Base-by-base conservation (phyloP, 2,797 vertebrate genomes). In the Streptopelia turtur region DNA sequence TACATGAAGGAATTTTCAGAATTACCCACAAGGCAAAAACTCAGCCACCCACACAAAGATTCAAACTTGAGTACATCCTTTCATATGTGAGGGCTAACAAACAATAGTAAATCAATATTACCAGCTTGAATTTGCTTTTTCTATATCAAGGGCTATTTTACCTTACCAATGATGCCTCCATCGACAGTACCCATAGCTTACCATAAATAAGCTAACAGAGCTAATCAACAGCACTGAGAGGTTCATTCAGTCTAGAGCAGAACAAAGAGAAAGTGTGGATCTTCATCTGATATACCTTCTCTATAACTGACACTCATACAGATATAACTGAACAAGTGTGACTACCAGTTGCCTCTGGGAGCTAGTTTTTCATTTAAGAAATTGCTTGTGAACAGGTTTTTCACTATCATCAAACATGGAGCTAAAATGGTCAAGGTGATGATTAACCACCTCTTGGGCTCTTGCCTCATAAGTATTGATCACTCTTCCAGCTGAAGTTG, bases 381-480 rank as follows among this genome's bases (percentile, higher is more conserved):
- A 74, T 9, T 45, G 20, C 30, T 52, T 0, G 0, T 21, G 11
- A 79, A 31, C 0, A 2, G 13, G 2, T 8, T 82, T 84, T 43
- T 61, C 24, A 16, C 21, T 66, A 24, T 31, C 5, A 50, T 50
- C 21, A 76, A 55, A 66, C 4, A 30, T 0, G 53, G 27, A 60
- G 10, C 9, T 63, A 57, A 77, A 85, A 70, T 50, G 22, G 28
- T 45, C 28, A 88, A 78, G 12, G 14, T 35, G 25, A 15, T 65
- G 15, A 57, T 57, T 65, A 82, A 39, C 15, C 11, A 41, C 3
- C 10, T 74, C 23, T 43, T 50, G 17, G 5, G 12, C 9, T 80
- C 69, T 50, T 5, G 0, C 11, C 12, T 63, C 30, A 24, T 13
- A n/a, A 30, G 7, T 28, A 71, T 43, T 27, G 4, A 64, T 53